Evolutionary conservation across 64 coral and sea anemone species (phyloP), one percentile per base, ranked within the genome.

Genomic region (Hydrozoanthus tunicans): DNA sequence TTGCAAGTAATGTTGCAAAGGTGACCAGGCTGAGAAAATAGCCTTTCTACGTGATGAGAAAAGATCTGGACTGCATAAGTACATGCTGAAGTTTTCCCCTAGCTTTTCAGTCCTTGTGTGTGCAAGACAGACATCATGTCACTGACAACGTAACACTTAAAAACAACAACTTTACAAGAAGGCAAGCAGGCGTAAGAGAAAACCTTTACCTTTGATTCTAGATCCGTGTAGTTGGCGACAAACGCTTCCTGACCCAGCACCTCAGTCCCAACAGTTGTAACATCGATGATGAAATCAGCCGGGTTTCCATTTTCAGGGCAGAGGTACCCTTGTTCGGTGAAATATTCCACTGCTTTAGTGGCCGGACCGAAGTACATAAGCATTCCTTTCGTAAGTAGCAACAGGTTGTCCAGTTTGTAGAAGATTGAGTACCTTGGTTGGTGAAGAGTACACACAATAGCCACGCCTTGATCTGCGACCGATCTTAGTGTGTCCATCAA

Each of bases 401-500:
- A 60, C 5, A 88, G 25, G 6, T 88, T 88, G 67, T 88, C 84
- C 56, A 75, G 68, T 74, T 74, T 88, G 84, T 88, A 74, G 69
- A 88, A 88, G 55, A 88, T 88, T 11, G 84, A 88, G 13, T 88
- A 88, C 15, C 84, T 88, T 11, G 84, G 84, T 27, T 88, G 84
- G 10, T 88, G 69, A 25, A 88, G 70, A 59, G 84, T 88, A 6
- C 84, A 88, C 56, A 88, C 84, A 88, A 88, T 88, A 5, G 69
- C 84, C 1, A 88, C 69, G 14, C 69, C 84, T 88, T 88, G 67
- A 88, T 86, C 83, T 15, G 83, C 83, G 51, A 86, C 69, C 0
- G 53, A 74, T 58, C 83, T 86, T 69, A 86, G 20, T 14, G 67
- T 86, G 68, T 86, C 55, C 69, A 86, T 58, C 68, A 86, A 24